These are phyloP conservation scores for Agrypnia vestita DNA, from an alignment of 1,140 invertebrate genomes.

Conservation along the genomic window DNA sequence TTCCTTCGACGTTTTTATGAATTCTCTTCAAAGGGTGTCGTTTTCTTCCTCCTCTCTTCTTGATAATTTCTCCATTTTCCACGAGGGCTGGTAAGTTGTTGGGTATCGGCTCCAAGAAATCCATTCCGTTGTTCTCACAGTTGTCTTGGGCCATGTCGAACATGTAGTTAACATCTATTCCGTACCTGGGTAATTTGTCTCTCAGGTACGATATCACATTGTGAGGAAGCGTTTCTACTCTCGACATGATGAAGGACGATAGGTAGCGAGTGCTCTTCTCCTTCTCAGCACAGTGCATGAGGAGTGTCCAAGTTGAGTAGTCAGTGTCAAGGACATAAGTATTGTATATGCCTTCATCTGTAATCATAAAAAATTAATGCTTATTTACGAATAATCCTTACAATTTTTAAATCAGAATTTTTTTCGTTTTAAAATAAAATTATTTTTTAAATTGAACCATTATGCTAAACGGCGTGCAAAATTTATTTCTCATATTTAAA, in stretches of 20 bases:
- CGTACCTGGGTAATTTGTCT: conserved; percentile 77
- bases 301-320: conserved; percentile 84
- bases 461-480: too few species aligned
- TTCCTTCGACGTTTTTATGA: background rate
- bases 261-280: conserved; percentile 84
- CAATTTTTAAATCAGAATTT: too few species aligned
- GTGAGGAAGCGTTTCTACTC: conserved; percentile 74
- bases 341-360: conserved; percentile 92
- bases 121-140: conserved; percentile 67
- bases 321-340: conserved; percentile 90
- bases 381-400: too few species aligned
- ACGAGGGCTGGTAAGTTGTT: conserved; percentile 33
- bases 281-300: conserved; percentile 90
- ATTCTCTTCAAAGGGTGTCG: conserved; percentile 16
- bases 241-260: conserved; percentile 87
- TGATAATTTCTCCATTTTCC: background rate
- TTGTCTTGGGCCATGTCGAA: conserved; percentile 85
- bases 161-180: conserved; percentile 87
- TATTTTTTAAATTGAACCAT: too few species aligned
- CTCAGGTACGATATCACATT: conserved; percentile 75
- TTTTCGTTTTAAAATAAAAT: too few species aligned
- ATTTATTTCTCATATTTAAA: too few species aligned
- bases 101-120: background rate
- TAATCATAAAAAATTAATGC: conserved; percentile 41
- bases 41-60: conserved; percentile 28